phyloP scores from a whole-genome alignment of 1,140 invertebrate species.

The Halictus rubicundus region DNA sequence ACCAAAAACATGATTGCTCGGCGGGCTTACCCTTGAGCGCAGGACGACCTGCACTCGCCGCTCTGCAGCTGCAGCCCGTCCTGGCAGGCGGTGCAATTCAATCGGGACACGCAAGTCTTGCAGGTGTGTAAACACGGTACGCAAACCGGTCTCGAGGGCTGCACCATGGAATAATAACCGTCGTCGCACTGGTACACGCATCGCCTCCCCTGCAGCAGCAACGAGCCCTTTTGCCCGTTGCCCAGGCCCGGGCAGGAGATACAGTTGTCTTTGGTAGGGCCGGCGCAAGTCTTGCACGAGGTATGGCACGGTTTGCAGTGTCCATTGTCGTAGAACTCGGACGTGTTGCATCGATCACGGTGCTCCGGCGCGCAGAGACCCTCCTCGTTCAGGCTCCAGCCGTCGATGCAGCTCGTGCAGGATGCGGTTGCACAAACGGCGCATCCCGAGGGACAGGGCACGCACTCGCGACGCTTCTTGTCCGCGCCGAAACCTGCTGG shows the following conservation, averaged over 20 bases:
- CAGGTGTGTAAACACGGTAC: constrained; percentile 90
- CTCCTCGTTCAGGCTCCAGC: constrained; percentile 88
- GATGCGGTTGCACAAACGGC: constrained; percentile 84
- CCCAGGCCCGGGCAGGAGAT: constrained; percentile 82
- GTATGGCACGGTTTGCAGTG: constrained; percentile 86
- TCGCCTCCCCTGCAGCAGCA: constrained; percentile 84
- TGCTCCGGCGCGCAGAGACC: constrained; percentile 85
- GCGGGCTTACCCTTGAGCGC: constrained; percentile 82
- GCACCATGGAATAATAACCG: constrained; percentile 83
- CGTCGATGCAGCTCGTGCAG: constrained; percentile 86
- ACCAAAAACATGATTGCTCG: no score
- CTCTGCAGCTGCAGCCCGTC: constrained; percentile 88
- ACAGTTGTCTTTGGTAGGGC: constrained; percentile 85
- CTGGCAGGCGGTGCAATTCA: constrained; percentile 89
- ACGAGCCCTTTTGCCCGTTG: constrained; percentile 73
- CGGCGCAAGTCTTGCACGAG: constrained; percentile 87
- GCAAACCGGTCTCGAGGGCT: constrained; percentile 84
- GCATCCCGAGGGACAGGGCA: constrained; percentile 87
- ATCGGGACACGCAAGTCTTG: constrained; percentile 86
- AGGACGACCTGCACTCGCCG: constrained; percentile 88
- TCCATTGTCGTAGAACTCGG: constrained; percentile 86
- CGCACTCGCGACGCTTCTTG: constrained; percentile 88
- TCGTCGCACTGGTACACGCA: constrained; percentile 88
- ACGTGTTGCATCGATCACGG: constrained; percentile 84
- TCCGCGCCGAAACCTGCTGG: constrained; percentile 87